A percentile compares a stretch with the other conserved stretches of the same genome.
phyloP scores from a whole-genome alignment of 2,113 vertebrate species.

The Cromileptes altivelis region DNA sequence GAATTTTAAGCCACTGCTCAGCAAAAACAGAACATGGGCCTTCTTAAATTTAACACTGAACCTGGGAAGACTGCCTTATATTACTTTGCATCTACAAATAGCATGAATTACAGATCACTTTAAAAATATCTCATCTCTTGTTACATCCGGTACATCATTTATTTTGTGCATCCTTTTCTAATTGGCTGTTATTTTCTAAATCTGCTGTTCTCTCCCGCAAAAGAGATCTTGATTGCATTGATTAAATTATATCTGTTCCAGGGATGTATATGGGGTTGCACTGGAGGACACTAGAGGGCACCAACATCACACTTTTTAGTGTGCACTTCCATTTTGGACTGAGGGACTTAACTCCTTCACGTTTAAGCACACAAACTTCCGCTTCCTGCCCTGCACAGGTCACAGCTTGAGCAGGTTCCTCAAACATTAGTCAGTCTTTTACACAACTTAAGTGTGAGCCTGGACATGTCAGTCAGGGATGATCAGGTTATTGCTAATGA shows the following conservation, averaged over 20 bases:
- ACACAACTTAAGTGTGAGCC: conserved; percentile 7
- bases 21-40: too few relatives aligned
- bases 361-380: neutral
- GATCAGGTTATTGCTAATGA: neutral
- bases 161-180: too few relatives aligned
- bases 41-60: too few relatives aligned
- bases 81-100: too few relatives aligned
- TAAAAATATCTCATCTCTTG: too few relatives aligned
- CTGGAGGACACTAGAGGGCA: conserved; percentile 38
- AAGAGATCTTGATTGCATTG: too few relatives aligned
- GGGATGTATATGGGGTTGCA: neutral
- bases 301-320: neutral
- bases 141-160: too few relatives aligned
- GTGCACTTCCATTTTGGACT: neutral
- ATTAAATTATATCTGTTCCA: neutral
- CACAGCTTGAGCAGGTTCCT: conserved; percentile 14
- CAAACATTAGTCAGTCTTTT: conserved; percentile 24
- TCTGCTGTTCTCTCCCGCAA: too few relatives aligned
- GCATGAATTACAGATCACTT: too few relatives aligned
- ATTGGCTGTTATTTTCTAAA: too few relatives aligned
- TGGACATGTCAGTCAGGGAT: neutral
- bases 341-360: conserved; percentile 42
- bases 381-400: conserved; percentile 28
- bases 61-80: too few relatives aligned
- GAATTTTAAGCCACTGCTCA: too few relatives aligned